These are phyloP conservation scores for Drosophila fungiperda DNA, from an alignment of 2,888 invertebrate species.

Conservation along the genomic window DNA sequence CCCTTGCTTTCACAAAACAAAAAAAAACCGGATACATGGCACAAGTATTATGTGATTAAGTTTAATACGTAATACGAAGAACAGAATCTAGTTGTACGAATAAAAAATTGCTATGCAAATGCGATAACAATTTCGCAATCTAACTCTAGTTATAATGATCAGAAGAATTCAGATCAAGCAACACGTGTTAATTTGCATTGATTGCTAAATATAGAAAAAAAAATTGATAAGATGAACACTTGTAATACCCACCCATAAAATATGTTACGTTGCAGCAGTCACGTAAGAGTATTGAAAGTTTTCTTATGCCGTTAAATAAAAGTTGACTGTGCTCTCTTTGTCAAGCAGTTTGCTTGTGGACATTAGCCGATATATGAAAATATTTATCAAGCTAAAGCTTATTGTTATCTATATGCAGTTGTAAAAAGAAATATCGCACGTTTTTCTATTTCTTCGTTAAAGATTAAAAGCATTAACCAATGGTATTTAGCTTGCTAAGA, in stretches of 20 bases:
- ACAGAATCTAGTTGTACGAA: neutral
- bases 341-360: neutral
- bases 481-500: constrained; percentile 4
- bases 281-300: constrained; percentile 35
- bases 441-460: neutral
- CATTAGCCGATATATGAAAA: neutral
- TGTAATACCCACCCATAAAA: constrained; percentile 3
- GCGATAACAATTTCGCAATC: constrained; percentile 3
- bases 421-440: neutral
- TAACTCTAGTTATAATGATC: neutral
- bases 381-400: neutral
- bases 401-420: neutral
- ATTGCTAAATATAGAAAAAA: constrained; percentile 14
- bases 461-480: neutral
- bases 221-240: neutral
- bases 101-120: constrained; percentile 17
- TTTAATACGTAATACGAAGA: neutral
- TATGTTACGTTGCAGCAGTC: constrained; percentile 31
- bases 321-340: neutral
- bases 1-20: neutral
- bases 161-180: neutral
- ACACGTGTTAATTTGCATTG: constrained; percentile 8
- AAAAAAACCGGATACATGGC: neutral
- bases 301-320: neutral
- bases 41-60: neutral